A percentile compares a stretch with the other conserved stretches of the same genome.
These are phyloP conservation scores for Hafferia zeledoni DNA, from an alignment of 2,797 vertebrate genomes.

Conservation along the genomic window DNA sequence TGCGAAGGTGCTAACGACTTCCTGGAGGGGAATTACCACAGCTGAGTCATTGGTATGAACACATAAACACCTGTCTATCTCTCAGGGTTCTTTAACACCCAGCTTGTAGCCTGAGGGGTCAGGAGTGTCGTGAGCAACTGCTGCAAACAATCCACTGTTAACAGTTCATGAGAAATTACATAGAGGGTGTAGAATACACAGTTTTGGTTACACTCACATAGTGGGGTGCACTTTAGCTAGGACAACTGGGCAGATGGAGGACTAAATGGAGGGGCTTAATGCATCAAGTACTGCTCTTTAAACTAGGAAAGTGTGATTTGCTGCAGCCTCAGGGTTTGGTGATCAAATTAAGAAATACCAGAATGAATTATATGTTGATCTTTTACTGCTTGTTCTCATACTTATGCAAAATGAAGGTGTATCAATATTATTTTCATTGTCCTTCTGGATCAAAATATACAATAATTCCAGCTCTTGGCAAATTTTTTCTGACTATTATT, in stretches of 20 bases:
- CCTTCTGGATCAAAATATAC: neutral
- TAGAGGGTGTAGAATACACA: no score
- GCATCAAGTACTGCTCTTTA: neutral
- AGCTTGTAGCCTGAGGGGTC: no score
- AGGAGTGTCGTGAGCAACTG: no score
- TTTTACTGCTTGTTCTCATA: neutral
- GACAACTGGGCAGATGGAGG: neutral
- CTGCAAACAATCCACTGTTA: no score
- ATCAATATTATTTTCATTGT: neutral
- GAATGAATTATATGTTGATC: neutral
- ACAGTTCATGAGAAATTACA: no score
- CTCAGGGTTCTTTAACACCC: no score
- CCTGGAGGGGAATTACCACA: no score
- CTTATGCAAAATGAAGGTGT: neutral
- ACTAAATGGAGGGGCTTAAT: neutral
- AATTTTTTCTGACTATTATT: neutral
- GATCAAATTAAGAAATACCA: neutral
- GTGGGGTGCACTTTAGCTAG: no score
- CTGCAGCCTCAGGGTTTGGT: neutral
- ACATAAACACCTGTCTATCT: no score
- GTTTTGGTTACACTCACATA: no score
- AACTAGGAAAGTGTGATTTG: neutral
- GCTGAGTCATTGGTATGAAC: no score
- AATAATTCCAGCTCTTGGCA: neutral
- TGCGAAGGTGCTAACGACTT: no score